Conservation (phyloP, 2,113 vertebrate species). For the Lampris incognitus region DNA sequence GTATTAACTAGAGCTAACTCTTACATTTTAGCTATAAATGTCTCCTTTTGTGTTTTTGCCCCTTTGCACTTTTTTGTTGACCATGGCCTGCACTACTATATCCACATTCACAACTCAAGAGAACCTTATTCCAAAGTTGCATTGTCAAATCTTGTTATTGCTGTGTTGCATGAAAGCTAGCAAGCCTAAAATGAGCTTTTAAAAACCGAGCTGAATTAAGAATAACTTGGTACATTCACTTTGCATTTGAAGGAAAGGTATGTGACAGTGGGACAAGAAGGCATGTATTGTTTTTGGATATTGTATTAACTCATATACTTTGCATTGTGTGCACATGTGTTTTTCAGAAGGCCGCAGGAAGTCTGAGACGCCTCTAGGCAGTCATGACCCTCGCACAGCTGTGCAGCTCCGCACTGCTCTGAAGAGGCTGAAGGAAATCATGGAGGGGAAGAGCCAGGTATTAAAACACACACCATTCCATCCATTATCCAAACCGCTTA, state of each 20-base stretch:
- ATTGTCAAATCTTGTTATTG: slow-evolving; percentile 37
- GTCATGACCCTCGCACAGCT: slow-evolving; percentile 96
- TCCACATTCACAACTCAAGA: slow-evolving; percentile 14
- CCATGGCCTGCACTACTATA: slow-evolving; percentile 3
- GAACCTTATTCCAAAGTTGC: slow-evolving; percentile 3
- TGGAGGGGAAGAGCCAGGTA: slow-evolving; percentile 99
- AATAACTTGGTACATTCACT: neutral
- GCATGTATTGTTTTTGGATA: neutral
- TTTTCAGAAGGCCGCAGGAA: slow-evolving; percentile 91
- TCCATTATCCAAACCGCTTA: too few species aligned
- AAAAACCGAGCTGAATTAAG: neutral
- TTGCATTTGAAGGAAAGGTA: neutral
- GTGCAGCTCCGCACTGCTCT: slow-evolving; percentile 96
- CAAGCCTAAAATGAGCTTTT: neutral
- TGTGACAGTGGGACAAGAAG: slow-evolving; percentile 41
- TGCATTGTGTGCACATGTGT: slow-evolving; percentile 41
- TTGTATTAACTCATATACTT: neutral
- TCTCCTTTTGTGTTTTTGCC: slow-evolving; percentile 19
- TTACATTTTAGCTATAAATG: neutral
- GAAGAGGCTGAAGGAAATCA: slow-evolving; percentile 98
- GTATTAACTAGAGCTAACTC: slow-evolving; percentile 44
- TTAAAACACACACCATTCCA: neutral
- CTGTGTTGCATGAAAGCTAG: neutral
- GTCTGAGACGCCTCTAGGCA: slow-evolving; percentile 87
- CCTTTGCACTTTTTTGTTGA: slow-evolving; percentile 8